Conservation (phyloP, 2,888 invertebrate genomes). For the Lutraria lutraria region DNA sequence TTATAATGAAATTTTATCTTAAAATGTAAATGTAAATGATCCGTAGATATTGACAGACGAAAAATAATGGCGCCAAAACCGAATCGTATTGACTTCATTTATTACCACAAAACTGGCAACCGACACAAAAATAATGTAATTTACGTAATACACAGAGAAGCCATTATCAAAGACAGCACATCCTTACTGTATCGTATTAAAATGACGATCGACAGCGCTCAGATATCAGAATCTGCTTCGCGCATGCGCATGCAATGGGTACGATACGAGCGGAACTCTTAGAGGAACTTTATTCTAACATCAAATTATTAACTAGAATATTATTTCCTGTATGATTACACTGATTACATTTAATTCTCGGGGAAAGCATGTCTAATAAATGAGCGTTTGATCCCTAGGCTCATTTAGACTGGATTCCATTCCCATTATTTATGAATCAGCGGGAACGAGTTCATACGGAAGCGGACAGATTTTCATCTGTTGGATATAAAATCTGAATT, state of each 20-base stretch:
- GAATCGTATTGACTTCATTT: slow-evolving; percentile 7
- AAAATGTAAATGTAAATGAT: not conserved
- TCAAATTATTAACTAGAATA: slow-evolving; percentile 29
- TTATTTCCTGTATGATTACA: slow-evolving; percentile 11
- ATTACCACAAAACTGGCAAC: slow-evolving; percentile 6
- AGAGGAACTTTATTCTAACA: slow-evolving; percentile 21
- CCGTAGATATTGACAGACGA: slow-evolving; percentile 8
- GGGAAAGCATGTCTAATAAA: slow-evolving; percentile 32
- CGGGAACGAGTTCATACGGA: not conserved
- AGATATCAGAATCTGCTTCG: not conserved
- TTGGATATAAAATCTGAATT: not conserved
- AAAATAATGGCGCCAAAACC: slow-evolving; percentile 2
- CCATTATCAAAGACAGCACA: slow-evolving; percentile 16
- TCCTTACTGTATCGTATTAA: not conserved
- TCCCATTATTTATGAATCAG: slow-evolving; percentile 45
- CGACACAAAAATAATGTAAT: slow-evolving; percentile 15
- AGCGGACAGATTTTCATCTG: slow-evolving; percentile 6
- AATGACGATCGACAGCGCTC: not conserved
- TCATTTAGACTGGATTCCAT: slow-evolving; percentile 38
- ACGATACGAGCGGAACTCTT: not conserved
- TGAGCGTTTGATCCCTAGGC: slow-evolving; percentile 36
- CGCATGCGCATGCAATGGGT: not conserved
- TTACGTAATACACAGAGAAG: slow-evolving; percentile 10
- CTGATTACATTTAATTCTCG: slow-evolving; percentile 20
- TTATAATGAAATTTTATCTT: not conserved